phyloP scores from a whole-genome alignment of 2,797 vertebrate species.

The Champsocephalus gunnari region DNA sequence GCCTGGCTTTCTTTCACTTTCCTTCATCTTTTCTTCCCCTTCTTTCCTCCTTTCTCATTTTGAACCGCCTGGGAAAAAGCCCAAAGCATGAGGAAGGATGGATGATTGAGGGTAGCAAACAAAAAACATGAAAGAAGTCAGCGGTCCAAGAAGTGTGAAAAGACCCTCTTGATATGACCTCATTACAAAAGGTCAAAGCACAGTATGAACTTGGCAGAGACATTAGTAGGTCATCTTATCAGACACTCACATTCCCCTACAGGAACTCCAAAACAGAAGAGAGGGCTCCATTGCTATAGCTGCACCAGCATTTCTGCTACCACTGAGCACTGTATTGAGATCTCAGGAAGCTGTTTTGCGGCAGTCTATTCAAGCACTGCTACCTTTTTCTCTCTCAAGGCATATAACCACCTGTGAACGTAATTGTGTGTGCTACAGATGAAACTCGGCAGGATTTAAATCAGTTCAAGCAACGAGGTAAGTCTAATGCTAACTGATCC shows the following conservation, averaged over 20 bases:
- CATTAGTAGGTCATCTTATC: slow-evolving; percentile 45
- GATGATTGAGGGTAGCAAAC: slow-evolving; percentile 20
- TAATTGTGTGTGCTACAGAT: neutral
- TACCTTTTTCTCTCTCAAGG: slow-evolving; percentile 11
- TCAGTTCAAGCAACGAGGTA: slow-evolving; percentile 8
- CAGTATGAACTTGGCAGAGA: slow-evolving; percentile 29
- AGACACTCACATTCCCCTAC: slow-evolving; percentile 13
- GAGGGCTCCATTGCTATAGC: slow-evolving; percentile 20
- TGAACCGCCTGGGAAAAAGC: slow-evolving; percentile 7
- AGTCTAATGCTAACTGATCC: neutral
- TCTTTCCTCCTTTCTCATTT: neutral
- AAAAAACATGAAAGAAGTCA: slow-evolving; percentile 3
- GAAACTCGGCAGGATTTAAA: slow-evolving; percentile 1
- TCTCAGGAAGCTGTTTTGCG: slow-evolving; percentile 21
- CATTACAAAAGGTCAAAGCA: slow-evolving; percentile 57
- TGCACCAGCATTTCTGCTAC: slow-evolving; percentile 32
- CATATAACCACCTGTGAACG: slow-evolving; percentile 2
- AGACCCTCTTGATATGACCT: slow-evolving; percentile 35
- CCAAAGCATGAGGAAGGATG: slow-evolving; percentile 19
- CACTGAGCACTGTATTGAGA: slow-evolving; percentile 15
- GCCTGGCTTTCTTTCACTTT: slow-evolving; percentile 20
- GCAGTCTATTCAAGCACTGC: slow-evolving; percentile 12
- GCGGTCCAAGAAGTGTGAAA: slow-evolving; percentile 23
- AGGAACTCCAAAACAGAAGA: slow-evolving; percentile 29
- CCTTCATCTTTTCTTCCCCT: slow-evolving; percentile 28